Percentiles rank a stretch among this genome's conserved stretches.
Evolutionary conservation across 1,140 invertebrate species (phyloP).

Genomic region (Dendroctonus valens): DNA sequence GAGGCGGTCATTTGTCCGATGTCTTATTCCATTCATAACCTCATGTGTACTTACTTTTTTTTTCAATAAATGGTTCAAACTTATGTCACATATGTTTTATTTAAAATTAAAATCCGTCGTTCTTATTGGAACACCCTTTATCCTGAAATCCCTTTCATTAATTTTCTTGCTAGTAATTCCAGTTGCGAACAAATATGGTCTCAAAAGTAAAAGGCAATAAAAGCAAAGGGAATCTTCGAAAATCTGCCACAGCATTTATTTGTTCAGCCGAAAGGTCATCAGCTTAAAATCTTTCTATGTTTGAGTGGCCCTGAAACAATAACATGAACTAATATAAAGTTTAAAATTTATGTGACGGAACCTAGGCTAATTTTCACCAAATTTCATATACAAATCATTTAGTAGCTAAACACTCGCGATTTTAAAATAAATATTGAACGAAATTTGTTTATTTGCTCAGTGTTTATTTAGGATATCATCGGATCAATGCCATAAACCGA

Average conservation of each 20-base stretch:
- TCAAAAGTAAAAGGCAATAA: too few relatives aligned
- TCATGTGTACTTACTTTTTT: too few relatives aligned
- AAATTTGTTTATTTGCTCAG: constrained; percentile 25
- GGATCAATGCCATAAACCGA: constrained; percentile 26
- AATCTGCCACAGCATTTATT: neutral
- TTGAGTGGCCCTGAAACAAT: constrained; percentile 21
- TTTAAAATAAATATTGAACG: constrained; percentile 32
- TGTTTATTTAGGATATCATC: constrained; percentile 32
- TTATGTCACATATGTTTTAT: too few relatives aligned
- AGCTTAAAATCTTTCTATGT: neutral
- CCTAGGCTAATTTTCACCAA: constrained; percentile 30
- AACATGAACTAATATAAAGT: constrained; percentile 32
- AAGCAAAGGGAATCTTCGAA: too few relatives aligned
- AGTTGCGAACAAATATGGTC: too few relatives aligned
- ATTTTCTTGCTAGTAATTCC: too few relatives aligned
- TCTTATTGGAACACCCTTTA: too few relatives aligned
- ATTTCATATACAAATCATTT: constrained; percentile 35
- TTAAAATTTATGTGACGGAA: constrained; percentile 30
- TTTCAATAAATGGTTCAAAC: too few relatives aligned
- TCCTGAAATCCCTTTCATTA: too few relatives aligned
- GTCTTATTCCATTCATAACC: too few relatives aligned
- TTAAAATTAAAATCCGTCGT: too few relatives aligned
- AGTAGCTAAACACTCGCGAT: constrained; percentile 33
- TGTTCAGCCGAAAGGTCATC: neutral
- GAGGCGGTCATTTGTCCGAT: too few relatives aligned